Conservation (phyloP, 1,140 invertebrate genomes). For the Drosophila pachea region DNA sequence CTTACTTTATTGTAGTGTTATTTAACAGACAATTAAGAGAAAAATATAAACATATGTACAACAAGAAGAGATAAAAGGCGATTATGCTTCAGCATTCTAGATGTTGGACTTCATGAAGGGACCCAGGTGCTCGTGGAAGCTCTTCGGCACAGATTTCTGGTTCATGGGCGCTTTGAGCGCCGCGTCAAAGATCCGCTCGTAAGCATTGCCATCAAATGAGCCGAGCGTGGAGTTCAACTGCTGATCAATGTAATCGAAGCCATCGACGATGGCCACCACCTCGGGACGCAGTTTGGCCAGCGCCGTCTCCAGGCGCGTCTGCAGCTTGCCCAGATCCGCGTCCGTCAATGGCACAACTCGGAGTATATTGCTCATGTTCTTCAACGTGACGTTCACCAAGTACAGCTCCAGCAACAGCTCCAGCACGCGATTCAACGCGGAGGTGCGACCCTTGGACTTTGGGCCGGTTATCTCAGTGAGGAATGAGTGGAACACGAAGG, state of each 20-base stretch:
- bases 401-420: slow-evolving; percentile 88
- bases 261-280: slow-evolving; percentile 92
- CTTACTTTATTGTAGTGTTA: background rate
- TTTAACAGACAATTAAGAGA: slow-evolving; percentile 24
- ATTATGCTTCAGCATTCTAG: slow-evolving; percentile 51
- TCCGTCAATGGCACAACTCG: slow-evolving; percentile 84
- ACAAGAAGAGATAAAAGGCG: background rate
- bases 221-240: slow-evolving; percentile 90
- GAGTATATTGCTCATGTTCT: slow-evolving; percentile 86
- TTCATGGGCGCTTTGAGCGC: slow-evolving; percentile 92
- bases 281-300: slow-evolving; percentile 87
- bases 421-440: slow-evolving; percentile 82
- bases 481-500: slow-evolving; percentile 85
- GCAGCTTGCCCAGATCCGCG: slow-evolving; percentile 83
- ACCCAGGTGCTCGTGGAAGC: slow-evolving; percentile 86
- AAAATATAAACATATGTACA: slow-evolving; percentile 1
- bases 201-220: slow-evolving; percentile 93
- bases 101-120: slow-evolving; percentile 88
- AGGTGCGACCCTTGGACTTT: slow-evolving; percentile 67
- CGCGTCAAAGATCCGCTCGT: slow-evolving; percentile 90
- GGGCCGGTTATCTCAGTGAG: slow-evolving; percentile 80
- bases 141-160: slow-evolving; percentile 86
- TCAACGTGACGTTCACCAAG: slow-evolving; percentile 86
- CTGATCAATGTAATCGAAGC: slow-evolving; percentile 91
- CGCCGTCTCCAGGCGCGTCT: slow-evolving; percentile 84